These are phyloP conservation scores for Machaerirhynchus nigripectus DNA, from an alignment of 2,113 vertebrate species.

Conservation along the genomic window DNA sequence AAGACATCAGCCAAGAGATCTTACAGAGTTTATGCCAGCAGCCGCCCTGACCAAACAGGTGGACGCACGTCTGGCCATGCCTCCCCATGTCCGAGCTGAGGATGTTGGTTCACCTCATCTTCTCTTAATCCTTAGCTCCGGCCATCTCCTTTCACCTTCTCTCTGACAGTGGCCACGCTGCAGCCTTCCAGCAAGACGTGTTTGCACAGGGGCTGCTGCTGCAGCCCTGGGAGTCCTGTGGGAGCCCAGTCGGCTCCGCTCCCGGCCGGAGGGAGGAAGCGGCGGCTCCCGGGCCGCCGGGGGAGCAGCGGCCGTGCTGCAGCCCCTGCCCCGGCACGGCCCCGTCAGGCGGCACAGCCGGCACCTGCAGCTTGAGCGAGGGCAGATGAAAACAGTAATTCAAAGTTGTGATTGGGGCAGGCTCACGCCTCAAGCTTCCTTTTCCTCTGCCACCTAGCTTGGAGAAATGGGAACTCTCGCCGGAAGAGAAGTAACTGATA, in stretches of 20 bases:
- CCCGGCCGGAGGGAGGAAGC: rapidly evolving
- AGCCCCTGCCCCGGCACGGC: neutral
- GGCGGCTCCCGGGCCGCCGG: neutral
- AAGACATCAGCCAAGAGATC: neutral
- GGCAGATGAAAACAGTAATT: neutral
- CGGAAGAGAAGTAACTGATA: neutral
- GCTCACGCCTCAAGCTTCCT: neutral
- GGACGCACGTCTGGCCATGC: rapidly evolving
- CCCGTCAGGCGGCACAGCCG: rapidly evolving
- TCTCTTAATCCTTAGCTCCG: neutral
- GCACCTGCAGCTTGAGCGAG: neutral
- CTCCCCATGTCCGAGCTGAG: neutral
- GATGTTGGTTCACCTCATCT: neutral
- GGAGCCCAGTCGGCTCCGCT: neutral
- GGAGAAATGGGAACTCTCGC: neutral
- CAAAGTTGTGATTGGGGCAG: neutral
- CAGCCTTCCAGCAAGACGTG: neutral
- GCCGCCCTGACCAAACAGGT: neutral
- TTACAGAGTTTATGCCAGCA: neutral
- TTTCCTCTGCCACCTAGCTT: neutral
- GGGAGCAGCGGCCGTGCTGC: neutral
- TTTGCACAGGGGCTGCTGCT: rapidly evolving
- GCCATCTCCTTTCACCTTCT: neutral
- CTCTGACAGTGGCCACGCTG: neutral
- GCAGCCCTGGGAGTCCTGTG: neutral